Conservation (phyloP, 2,797 vertebrate genomes). For the Cottoperca gobio region DNA sequence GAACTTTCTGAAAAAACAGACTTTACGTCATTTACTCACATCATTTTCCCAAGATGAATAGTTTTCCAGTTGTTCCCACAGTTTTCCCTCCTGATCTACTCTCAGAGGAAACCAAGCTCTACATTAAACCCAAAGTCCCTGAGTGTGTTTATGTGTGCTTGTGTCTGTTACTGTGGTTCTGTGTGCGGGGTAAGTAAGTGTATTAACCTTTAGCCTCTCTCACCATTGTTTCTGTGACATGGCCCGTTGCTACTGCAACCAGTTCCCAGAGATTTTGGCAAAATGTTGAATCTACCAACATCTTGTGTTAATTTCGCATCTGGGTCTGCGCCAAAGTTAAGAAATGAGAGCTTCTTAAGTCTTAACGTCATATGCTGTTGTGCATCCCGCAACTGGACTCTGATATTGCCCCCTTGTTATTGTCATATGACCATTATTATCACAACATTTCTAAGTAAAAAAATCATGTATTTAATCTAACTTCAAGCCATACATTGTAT, state of each 20-base stretch:
- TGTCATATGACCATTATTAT: neutral
- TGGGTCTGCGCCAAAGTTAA: slow-evolving; percentile 59
- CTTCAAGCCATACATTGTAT: neutral
- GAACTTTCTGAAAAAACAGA: slow-evolving; percentile 5
- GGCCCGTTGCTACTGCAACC: slow-evolving; percentile 56
- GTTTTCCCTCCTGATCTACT: slow-evolving; percentile 57
- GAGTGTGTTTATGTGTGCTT: slow-evolving; percentile 60
- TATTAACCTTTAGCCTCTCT: slow-evolving; percentile 76
- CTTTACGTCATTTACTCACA: neutral
- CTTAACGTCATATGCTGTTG: slow-evolving; percentile 10
- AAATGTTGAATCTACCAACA: slow-evolving; percentile 57
- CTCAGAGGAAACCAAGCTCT: slow-evolving; percentile 54
- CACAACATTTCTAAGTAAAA: neutral
- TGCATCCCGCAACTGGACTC: slow-evolving; percentile 23
- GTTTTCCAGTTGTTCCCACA: slow-evolving; percentile 65
- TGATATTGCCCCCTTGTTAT: neutral
- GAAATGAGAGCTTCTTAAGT: slow-evolving; percentile 27
- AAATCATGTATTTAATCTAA: neutral
- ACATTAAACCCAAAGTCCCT: slow-evolving; percentile 58
- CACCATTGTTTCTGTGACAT: slow-evolving; percentile 68
- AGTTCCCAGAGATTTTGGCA: slow-evolving; percentile 69
- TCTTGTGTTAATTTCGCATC: slow-evolving; percentile 71
- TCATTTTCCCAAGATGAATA: slow-evolving; percentile 27
- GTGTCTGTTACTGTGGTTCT: slow-evolving; percentile 59
- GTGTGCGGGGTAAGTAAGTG: slow-evolving; percentile 54